Base-by-base conservation (phyloP, 2,888 invertebrate species). In the Malthinus flaveolus region DNA sequence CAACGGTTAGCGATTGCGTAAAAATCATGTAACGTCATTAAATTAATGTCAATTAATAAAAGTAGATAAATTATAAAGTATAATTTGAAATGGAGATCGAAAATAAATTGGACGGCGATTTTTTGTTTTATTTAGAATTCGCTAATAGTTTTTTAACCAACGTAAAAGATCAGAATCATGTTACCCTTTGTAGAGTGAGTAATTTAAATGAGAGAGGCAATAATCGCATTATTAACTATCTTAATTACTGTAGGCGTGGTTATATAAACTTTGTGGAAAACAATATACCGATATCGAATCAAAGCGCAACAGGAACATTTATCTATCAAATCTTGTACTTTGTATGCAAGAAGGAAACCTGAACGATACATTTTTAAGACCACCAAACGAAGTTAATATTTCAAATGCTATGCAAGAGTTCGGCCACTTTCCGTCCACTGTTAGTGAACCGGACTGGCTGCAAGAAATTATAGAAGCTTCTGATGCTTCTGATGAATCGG, bases 241-340 rank as follows among this genome's bases (percentile, higher is more conserved):
- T 33, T 15, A 45, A 13, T n/a, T n/a, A n/a, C 34, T 68, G 32
- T 56, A 71, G 71, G 70, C 72, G 61, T 81, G 81, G 81, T 67
- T 80, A 11, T 65, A 73, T 50, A 80, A 78, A 68, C 68, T 81
- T 37, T 75, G 77, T 55, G 75, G 75, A n/a, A 76, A 76, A 55
- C 69, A 70, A 23, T 74, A 71, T 49, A 59, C 68, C 1, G 74
- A 76, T 1, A 62, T 78, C 1, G 69, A 76, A 1, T 67, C 66
- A 44, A 81, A 81, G 61, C 68, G 80, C 45, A 77, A 75, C 59
- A 71, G 81, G 47, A 81, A 81, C 66, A 77, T 80, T 36, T 81
- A 79, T 63, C 66, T 81, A 37, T 77, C 79, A 2, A 75, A 80
- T 60, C 67, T 81, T 11, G 67, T 81, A 5, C 71, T 80, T 32